Evolutionary conservation across 1,140 invertebrate genomes (phyloP).

Genomic region (Diorhabda sublineata): DNA sequence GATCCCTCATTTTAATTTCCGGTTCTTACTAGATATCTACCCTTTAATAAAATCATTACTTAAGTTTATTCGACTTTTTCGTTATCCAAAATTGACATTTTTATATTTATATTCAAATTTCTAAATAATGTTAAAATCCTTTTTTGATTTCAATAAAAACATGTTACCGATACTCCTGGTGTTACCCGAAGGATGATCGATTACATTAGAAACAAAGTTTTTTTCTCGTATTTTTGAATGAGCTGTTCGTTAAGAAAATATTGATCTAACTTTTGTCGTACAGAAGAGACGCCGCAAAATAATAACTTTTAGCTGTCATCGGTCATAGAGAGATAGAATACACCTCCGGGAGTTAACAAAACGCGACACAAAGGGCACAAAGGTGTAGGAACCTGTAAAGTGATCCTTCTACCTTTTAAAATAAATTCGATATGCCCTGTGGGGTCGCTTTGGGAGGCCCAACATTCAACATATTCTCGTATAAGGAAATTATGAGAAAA

Average conservation of each 20-base stretch:
- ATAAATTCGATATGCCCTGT: neutral
- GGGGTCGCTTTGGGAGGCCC: constrained; percentile 8
- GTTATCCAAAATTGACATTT: too few relatives aligned
- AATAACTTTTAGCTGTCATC: constrained; percentile 10
- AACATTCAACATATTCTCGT: neutral
- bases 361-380: constrained; percentile 6
- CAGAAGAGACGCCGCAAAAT: neutral
- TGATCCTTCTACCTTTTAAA: constrained; percentile 11
- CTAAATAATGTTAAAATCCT: too few relatives aligned
- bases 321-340: constrained; percentile 12
- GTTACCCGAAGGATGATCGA: too few relatives aligned
- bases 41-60: too few relatives aligned
- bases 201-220: too few relatives aligned
- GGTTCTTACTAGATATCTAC: too few relatives aligned
- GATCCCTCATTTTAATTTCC: too few relatives aligned
- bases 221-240: neutral
- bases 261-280: neutral
- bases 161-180: too few relatives aligned
- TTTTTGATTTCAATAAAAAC: too few relatives aligned
- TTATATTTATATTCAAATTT: too few relatives aligned
- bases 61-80: too few relatives aligned
- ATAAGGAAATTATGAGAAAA: too few relatives aligned
- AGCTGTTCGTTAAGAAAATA: neutral
- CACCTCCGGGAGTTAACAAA: constrained; percentile 16
- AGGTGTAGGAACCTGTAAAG: constrained; percentile 8